These are phyloP conservation scores for Chloroceryle amazona DNA, from an alignment of 2,797 vertebrate genomes.

Conservation along the genomic window DNA sequence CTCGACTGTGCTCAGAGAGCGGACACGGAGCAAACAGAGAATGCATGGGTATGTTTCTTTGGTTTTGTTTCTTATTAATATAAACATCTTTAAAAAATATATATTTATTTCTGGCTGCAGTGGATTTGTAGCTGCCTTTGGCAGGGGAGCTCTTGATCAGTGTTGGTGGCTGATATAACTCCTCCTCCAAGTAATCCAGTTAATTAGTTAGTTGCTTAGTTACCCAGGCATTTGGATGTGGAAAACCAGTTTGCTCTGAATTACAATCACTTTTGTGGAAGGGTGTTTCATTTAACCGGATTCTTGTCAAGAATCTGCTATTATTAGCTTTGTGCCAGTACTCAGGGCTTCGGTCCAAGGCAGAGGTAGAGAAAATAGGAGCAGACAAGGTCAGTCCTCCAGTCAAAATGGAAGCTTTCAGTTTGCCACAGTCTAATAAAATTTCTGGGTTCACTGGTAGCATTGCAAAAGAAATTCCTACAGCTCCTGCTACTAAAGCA, in stretches of 20 bases:
- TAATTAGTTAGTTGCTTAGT: constrained; percentile 53
- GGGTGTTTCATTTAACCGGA: neutral
- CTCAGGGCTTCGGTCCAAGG: neutral
- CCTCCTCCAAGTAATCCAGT: neutral
- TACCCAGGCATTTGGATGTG: neutral
- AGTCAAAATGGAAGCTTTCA: neutral
- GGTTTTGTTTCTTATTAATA: neutral
- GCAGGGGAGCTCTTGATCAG: neutral
- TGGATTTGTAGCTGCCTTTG: neutral
- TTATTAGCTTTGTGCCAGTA: neutral
- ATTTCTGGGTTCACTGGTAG: neutral
- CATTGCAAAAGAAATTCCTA: neutral
- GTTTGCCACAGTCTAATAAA: neutral
- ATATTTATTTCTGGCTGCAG: neutral
- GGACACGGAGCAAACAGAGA: neutral
- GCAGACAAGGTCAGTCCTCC: neutral
- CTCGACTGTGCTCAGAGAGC: neutral
- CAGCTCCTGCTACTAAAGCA: neutral
- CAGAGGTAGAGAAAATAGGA: neutral
- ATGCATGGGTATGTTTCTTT: neutral
- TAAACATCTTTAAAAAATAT: neutral
- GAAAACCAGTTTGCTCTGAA: constrained; percentile 6
- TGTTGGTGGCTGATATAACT: neutral
- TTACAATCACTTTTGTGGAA: neutral
- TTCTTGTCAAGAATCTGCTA: neutral